A percentile compares a stretch with the other conserved stretches of the same genome.
Conservation (phyloP, 2,888 invertebrate species). For the Pasiphila rectangulata region DNA sequence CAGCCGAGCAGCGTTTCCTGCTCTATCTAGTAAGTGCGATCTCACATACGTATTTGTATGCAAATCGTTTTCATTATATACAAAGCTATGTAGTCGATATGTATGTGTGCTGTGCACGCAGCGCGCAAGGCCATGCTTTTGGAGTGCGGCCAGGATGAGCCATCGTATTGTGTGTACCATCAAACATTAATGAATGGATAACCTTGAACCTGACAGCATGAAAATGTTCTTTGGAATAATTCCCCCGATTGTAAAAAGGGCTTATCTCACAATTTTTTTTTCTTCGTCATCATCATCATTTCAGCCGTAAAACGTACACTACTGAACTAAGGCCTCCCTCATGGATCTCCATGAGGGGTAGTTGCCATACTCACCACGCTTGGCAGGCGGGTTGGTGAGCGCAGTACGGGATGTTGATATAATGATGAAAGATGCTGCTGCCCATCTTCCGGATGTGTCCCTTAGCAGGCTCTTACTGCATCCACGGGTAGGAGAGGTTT, state of each 20-base stretch:
- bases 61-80: slow-evolving; percentile 65
- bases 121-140: slow-evolving; percentile 62
- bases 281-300: no score
- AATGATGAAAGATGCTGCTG: no score
- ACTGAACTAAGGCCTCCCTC: no score
- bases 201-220: slow-evolving; percentile 22
- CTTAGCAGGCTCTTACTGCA: no score
- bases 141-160: slow-evolving; percentile 59
- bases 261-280: no score
- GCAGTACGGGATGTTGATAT: no score
- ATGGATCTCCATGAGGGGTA: no score
- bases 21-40: slow-evolving; percentile 44
- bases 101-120: slow-evolving; percentile 55
- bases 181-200: slow-evolving; percentile 38
- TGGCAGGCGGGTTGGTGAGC: no score
- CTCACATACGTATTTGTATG: slow-evolving; percentile 56
- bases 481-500: no score
- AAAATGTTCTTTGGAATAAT: slow-evolving; percentile 8
- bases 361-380: no score
- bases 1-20: slow-evolving; percentile 8
- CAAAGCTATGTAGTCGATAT: slow-evolving; percentile 18
- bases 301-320: no score
- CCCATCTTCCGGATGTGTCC: no score
- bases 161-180: slow-evolving; percentile 44
- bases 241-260: background rate